These are phyloP conservation scores for Tenualosa ilisha DNA, from an alignment of 2,797 vertebrate genomes.

Conservation along the genomic window DNA sequence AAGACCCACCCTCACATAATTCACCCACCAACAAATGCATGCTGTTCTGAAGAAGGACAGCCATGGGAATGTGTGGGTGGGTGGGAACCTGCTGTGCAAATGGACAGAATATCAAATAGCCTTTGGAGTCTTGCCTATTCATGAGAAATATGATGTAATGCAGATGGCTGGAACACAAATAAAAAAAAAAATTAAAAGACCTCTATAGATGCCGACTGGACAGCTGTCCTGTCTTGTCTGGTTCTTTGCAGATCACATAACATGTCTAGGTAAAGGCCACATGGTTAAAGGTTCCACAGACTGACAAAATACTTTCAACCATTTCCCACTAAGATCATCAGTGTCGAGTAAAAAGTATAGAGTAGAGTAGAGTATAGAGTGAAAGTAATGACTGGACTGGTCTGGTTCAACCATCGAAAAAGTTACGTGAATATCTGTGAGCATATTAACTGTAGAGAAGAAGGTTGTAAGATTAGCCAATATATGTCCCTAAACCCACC, in stretches of 20 bases:
- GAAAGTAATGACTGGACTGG: no score
- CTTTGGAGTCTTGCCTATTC: neutral
- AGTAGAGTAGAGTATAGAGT: no score
- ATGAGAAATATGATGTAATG: conserved; percentile 6
- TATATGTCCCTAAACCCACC: no score
- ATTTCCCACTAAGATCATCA: neutral
- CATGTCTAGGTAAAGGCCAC: no score
- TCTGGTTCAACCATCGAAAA: neutral
- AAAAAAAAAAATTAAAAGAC: neutral
- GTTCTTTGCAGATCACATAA: neutral
- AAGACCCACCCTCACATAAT: neutral
- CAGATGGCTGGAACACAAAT: conserved; percentile 17
- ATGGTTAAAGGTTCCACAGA: no score
- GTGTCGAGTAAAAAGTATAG: no score
- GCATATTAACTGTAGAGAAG: no score
- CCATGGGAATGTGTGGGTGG: conserved; percentile 2
- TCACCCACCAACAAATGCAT: neutral
- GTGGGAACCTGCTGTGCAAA: neutral
- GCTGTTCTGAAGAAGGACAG: neutral
- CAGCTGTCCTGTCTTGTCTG: conserved; percentile 1
- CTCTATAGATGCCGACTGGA: neutral
- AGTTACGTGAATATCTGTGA: neutral
- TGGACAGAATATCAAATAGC: neutral
- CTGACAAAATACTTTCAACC: neutral
- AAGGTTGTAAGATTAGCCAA: no score